These are phyloP conservation scores for Puma concolor DNA, from an alignment of 2,113 vertebrate genomes.

Conservation along the genomic window DNA sequence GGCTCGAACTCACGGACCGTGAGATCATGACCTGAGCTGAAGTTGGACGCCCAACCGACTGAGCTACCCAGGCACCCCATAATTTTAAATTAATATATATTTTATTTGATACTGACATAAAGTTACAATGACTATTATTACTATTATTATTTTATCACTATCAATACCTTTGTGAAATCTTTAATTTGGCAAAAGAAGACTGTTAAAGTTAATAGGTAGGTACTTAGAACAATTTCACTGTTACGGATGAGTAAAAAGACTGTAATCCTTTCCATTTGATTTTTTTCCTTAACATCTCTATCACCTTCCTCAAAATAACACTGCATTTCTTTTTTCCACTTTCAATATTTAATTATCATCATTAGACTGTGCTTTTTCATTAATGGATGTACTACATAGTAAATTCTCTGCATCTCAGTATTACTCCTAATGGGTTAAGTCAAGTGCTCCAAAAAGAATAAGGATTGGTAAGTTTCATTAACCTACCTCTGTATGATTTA, in stretches of 20 bases:
- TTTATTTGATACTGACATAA: neutral
- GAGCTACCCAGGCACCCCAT: neutral
- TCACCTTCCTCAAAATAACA: neutral
- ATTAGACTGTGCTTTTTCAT: slow-evolving; percentile 2
- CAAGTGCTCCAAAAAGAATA: slow-evolving; percentile 7
- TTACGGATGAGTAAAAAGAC: neutral
- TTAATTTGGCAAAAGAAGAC: neutral
- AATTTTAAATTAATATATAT: neutral
- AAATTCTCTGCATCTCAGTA: neutral
- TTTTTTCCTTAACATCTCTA: neutral
- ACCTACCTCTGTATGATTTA: slow-evolving; percentile 36
- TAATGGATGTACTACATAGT: neutral
- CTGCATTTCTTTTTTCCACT: neutral
- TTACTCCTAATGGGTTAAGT: slow-evolving; percentile 29
- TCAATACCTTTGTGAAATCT: neutral
- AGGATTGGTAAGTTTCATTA: slow-evolving; percentile 39
- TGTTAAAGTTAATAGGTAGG: neutral
- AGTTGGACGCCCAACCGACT: too few species aligned
- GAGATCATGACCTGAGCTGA: too few species aligned
- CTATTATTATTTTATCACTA: neutral
- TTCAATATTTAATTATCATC: slow-evolving; percentile 52
- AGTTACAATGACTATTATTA: neutral
- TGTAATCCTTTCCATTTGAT: neutral
- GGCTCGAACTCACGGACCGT: too few species aligned
- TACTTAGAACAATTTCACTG: neutral